Conservation (phyloP, 2,888 invertebrate genomes). For the Colletes collaris region DNA sequence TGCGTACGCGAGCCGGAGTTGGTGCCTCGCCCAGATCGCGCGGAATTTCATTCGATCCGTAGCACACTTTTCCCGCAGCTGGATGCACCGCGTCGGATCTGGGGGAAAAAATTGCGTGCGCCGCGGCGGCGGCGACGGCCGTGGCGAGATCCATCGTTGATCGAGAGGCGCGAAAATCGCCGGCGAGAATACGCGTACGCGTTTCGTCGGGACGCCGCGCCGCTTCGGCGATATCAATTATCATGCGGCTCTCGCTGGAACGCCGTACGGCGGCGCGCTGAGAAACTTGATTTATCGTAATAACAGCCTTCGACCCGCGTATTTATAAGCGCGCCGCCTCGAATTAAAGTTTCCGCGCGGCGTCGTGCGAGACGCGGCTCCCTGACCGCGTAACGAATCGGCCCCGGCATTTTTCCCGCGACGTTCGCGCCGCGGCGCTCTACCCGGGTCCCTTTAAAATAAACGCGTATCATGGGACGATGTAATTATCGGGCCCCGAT, state of each 20-base stretch:
- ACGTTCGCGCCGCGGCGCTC: background rate
- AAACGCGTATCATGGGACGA: slow-evolving; percentile 20
- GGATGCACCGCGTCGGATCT: background rate
- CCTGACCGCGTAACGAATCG: background rate
- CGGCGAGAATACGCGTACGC: background rate
- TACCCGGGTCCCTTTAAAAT: slow-evolving; percentile 2
- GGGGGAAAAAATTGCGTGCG: background rate
- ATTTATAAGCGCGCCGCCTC: slow-evolving; percentile 26
- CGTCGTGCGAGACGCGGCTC: background rate
- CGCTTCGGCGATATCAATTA: background rate
- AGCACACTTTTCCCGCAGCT: slow-evolving; percentile 30
- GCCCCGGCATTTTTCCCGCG: background rate
- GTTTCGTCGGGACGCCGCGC: no score
- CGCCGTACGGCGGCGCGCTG: slow-evolving; percentile 7
- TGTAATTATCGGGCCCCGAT: slow-evolving; percentile 24
- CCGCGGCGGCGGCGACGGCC: no score
- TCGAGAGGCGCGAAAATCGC: slow-evolving; percentile 23
- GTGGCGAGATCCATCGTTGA: slow-evolving; percentile 6
- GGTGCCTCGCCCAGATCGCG: slow-evolving; percentile 58
- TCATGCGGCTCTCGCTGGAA: background rate
- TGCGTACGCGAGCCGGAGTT: slow-evolving; percentile 28
- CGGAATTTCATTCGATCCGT: slow-evolving; percentile 50
- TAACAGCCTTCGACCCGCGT: slow-evolving; percentile 28
- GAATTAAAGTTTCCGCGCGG: slow-evolving; percentile 33
- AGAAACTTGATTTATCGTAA: slow-evolving; percentile 49